A percentile compares a stretch with the other conserved stretches of the same genome.
Conservation (phyloP, 2,113 vertebrate species). For the Phrynosoma blainvillii region DNA sequence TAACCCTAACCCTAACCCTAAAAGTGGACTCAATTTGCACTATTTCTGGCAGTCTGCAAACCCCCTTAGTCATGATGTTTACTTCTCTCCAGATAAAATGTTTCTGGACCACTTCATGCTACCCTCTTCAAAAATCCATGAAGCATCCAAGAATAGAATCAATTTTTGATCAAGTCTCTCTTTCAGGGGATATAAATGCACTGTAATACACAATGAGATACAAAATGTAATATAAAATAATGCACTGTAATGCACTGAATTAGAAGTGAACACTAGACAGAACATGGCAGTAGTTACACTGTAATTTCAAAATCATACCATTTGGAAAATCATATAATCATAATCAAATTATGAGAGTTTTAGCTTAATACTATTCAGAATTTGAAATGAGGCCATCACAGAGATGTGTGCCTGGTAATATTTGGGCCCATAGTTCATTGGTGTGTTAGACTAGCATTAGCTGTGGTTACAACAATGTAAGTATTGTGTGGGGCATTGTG, state of each 20-base stretch:
- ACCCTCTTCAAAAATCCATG: background rate
- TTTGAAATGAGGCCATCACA: background rate
- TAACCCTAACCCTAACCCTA: no score
- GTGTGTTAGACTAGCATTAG: no score
- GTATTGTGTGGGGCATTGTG: no score
- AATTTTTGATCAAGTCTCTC: no score
- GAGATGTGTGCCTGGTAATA: background rate
- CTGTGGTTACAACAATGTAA: no score
- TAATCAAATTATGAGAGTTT: no score
- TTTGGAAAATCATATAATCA: no score
- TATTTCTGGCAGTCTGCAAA: no score
- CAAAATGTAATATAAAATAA: background rate
- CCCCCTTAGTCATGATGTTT: background rate
- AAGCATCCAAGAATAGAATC: background rate
- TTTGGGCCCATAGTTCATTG: background rate
- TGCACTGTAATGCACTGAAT: background rate
- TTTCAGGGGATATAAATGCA: background rate
- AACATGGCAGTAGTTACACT: background rate
- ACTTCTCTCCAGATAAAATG: background rate
- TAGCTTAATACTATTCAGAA: no score
- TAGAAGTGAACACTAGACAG: background rate
- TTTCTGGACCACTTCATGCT: background rate
- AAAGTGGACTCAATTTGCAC: no score
- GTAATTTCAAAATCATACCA: no score
- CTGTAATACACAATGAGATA: no score